These are phyloP conservation scores for Adelges cooleyi DNA, from an alignment of 1,140 invertebrate species.

Conservation along the genomic window DNA sequence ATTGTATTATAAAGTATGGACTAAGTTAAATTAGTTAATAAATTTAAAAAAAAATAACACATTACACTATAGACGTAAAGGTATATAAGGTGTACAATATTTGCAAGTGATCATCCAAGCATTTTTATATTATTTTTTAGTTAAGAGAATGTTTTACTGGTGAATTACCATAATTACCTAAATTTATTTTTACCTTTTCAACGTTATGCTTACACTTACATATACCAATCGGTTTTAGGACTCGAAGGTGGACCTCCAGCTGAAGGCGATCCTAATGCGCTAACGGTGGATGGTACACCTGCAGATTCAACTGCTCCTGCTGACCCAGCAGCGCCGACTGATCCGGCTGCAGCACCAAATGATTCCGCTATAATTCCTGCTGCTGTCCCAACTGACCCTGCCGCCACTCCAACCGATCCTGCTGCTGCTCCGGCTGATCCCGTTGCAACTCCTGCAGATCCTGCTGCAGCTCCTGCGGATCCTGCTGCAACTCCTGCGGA, in stretches of 20 bases:
- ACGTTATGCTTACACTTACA: too few species aligned
- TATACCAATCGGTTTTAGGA: neutral
- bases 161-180: neutral
- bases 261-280: conserved; percentile 27
- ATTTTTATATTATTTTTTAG: neutral
- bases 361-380: conserved; percentile 7
- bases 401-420: too few species aligned
- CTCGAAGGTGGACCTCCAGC: conserved; percentile 9
- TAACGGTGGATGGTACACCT: conserved; percentile 25
- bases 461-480: too few species aligned
- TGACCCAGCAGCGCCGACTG: conserved; percentile 3
- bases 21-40: too few species aligned
- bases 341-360: neutral
- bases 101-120: too few species aligned
- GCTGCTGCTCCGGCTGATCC: too few species aligned
- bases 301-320: conserved; percentile 2
- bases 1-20: too few species aligned
- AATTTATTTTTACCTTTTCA: neutral
- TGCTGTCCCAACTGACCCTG: neutral
- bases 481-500: too few species aligned
- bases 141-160: neutral
- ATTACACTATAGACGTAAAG: too few species aligned
- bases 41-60: too few species aligned
- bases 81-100: too few species aligned
- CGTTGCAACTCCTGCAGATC: too few species aligned